A percentile compares a stretch with the other conserved stretches of the same genome.
Evolutionary conservation across 2,113 vertebrate genomes (phyloP).

Genomic region (Syrmaticus mikado): DNA sequence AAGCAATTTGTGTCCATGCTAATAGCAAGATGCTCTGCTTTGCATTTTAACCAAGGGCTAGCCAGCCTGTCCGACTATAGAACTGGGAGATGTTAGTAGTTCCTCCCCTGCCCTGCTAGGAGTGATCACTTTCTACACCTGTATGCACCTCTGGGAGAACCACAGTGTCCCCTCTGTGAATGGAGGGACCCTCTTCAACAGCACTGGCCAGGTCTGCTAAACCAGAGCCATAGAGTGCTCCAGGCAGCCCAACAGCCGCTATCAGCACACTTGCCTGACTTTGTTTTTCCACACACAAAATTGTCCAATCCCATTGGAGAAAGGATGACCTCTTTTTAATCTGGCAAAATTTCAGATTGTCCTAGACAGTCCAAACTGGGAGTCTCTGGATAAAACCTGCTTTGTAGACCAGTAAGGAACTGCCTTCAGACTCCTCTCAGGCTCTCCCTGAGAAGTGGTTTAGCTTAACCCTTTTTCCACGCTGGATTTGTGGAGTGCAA

Average conservation of each 20-base stretch:
- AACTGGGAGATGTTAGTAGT: fast-evolving
- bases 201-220: neutral
- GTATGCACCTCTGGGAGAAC: neutral
- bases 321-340: neutral
- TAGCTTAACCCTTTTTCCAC: neutral
- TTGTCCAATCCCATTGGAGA: neutral
- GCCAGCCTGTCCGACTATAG: neutral
- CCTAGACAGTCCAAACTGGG: neutral
- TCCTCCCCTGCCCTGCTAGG: neutral
- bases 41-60: neutral
- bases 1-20: conserved; percentile 20
- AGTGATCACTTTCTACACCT: neutral
- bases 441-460: neutral
- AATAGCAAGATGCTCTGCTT: neutral
- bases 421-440: neutral
- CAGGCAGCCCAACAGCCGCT: neutral
- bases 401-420: neutral
- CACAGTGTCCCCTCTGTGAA: neutral
- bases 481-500: neutral
- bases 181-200: neutral
- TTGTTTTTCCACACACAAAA: neutral
- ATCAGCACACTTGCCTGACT: neutral
- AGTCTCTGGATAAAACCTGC: neutral
- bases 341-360: neutral
- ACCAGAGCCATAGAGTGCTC: neutral